phyloP scores from a whole-genome alignment of 2,888 invertebrate species.

The Sylvicola cinctus region DNA sequence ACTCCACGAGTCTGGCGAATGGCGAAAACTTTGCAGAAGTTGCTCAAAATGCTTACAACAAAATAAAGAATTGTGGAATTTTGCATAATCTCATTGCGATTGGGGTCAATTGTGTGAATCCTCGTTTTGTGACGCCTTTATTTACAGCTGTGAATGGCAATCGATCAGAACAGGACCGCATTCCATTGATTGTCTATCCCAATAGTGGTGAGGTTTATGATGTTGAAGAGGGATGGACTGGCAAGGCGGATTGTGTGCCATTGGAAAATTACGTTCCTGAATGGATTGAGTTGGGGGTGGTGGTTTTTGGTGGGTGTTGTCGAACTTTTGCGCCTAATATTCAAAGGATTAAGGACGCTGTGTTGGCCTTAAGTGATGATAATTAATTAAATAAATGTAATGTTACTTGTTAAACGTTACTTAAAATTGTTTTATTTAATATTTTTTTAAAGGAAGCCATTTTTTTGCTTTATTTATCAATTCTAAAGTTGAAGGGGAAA shows the following conservation, averaged over 20 bases:
- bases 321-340: constrained; percentile 69
- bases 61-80: constrained; percentile 35
- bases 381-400: too few species aligned
- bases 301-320: constrained; percentile 83
- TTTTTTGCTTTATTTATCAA: too few species aligned
- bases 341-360: constrained; percentile 37
- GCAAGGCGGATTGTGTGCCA: constrained; percentile 45
- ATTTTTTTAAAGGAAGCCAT: too few species aligned
- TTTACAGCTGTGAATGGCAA: constrained; percentile 33
- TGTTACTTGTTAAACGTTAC: too few species aligned
- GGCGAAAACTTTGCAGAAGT: constrained; percentile 63
- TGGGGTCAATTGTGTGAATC: constrained; percentile 75
- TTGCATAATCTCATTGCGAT: constrained; percentile 52
- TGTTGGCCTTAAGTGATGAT: constrained; percentile 5
- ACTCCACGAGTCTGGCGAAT: constrained; percentile 41
- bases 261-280: constrained; percentile 51
- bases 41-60: constrained; percentile 42
- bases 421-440: too few species aligned
- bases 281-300: constrained; percentile 66
- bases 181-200: constrained; percentile 76
- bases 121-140: constrained; percentile 16
- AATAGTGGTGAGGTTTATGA: constrained; percentile 50
- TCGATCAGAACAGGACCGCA: constrained; percentile 22
- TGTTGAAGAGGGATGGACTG: constrained; percentile 34
- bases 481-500: too few species aligned